Evolutionary conservation across 2,888 invertebrate species (phyloP), one percentile per base, ranked within the genome.

Genomic region (Drosophila antonietae): DNA sequence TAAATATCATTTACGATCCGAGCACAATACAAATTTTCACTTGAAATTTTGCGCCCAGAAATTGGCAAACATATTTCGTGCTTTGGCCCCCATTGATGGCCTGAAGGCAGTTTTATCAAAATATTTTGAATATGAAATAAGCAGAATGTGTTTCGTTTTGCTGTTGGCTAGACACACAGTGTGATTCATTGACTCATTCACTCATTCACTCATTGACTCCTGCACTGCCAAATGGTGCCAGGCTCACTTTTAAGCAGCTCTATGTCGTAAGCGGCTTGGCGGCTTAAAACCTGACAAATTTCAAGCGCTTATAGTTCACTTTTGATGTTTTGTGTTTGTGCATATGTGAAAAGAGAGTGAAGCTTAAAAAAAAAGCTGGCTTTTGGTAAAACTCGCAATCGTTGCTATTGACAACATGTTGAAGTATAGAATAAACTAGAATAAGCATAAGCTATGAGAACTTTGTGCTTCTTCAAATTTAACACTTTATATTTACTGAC

Each of bases 11-110:
- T 69, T 67, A 73, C 76, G 67, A 15, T 23, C 39, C 43, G 46
- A 62, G 58, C 70, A 84, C 78, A 80, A 87, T 74, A 58, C 58
- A 75, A 80, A 80, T 80, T 80, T 84, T 74, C 57, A 82, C 59
- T 78, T 80, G 63, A 71, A 82, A 73, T 70, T 69, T 67, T 68
- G 60, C 51, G 52, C 66, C 44, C 18, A 3, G 15, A 47, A 56
- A 67, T 31, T 39, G 51, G 55, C 51, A 62, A 61, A 56, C 68
- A 64, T 49, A 18, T n/a, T 69, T 56, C 37, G 33, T 35, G 33
- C 18, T 14, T 8, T 6, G 18, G 18, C 33, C 33, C 3, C 31
- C 7, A 28, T 33, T 18, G 31, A 33, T 12, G 49, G 49, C 49
- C 31, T 2, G n/a, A 4, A 33, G 51, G 51, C 18, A 20, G 14